Conservation (phyloP, 2,888 invertebrate genomes). For the Ypsolopha sequella region DNA sequence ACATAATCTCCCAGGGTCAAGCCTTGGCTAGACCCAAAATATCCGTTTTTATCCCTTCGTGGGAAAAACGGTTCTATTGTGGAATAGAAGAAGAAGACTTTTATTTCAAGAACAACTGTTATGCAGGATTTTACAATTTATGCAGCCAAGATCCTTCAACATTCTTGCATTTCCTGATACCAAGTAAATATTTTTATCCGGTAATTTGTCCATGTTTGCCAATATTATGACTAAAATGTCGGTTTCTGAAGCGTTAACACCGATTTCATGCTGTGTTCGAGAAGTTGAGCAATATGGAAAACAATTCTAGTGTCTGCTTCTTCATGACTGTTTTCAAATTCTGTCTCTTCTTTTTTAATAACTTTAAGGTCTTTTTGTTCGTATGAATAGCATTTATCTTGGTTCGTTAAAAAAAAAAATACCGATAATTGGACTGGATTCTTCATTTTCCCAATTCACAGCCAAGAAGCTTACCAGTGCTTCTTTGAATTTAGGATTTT, state of each 20-base stretch:
- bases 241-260: background rate
- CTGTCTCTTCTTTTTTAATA: no score
- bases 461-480: constrained; percentile 10
- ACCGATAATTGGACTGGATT: constrained; percentile 12
- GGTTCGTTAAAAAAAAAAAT: background rate
- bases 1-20: no score
- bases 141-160: background rate
- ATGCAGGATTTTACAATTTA: no score
- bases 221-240: constrained; percentile 6
- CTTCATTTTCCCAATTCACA: constrained; percentile 10
- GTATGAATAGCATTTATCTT: background rate
- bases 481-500: constrained; percentile 10
- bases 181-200: background rate
- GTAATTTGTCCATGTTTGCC: constrained; percentile 2
- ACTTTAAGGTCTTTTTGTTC: no score
- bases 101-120: no score
- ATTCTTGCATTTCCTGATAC: background rate
- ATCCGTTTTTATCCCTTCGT: no score
- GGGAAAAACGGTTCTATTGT: no score
- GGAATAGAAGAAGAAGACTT: no score
- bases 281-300: constrained; percentile 4
- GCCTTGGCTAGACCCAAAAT: no score
- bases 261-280: background rate
- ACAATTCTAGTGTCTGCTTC: constrained; percentile 8
- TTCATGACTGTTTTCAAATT: constrained; percentile 1